phyloP scores from a whole-genome alignment of 2,113 vertebrate genomes.

The Paracanthobrama guichenoti region DNA sequence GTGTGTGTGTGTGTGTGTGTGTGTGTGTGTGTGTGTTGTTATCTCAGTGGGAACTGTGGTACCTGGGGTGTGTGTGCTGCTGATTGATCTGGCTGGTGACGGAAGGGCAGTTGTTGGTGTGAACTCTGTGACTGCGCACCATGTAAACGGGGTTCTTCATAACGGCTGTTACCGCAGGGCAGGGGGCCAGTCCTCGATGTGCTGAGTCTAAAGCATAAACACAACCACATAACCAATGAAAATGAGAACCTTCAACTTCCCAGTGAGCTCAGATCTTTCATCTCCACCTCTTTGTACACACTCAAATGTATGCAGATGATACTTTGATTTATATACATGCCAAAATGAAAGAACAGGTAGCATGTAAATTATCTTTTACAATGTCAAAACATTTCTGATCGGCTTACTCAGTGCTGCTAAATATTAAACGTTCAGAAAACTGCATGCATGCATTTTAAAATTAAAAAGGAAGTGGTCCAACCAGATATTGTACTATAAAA shows the following conservation, averaged over 20 bases:
- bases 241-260: background rate
- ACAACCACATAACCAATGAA: constrained; percentile 41
- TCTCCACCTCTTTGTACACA: too few relatives aligned
- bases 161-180: constrained; percentile 89
- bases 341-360: too few relatives aligned
- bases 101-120: constrained; percentile 86
- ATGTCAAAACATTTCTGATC: too few relatives aligned
- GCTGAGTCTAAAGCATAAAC: constrained; percentile 77
- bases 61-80: constrained; percentile 86
- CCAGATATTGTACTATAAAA: too few relatives aligned
- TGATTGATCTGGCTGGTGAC: constrained; percentile 84
- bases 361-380: too few relatives aligned
- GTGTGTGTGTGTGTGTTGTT: background rate
- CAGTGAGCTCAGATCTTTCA: background rate
- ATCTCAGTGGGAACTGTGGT: constrained; percentile 1
- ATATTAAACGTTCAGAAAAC: too few relatives aligned
- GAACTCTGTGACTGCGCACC: constrained; percentile 89
- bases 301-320: too few relatives aligned
- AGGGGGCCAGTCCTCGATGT: constrained; percentile 86
- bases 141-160: constrained; percentile 96
- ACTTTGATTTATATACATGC: too few relatives aligned
- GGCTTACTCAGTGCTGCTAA: too few relatives aligned
- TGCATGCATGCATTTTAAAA: too few relatives aligned
- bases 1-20: constrained; percentile 74
- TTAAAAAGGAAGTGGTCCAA: too few relatives aligned